Base-by-base conservation (phyloP, 2,888 invertebrate species). In the Brachylomia viminalis region DNA sequence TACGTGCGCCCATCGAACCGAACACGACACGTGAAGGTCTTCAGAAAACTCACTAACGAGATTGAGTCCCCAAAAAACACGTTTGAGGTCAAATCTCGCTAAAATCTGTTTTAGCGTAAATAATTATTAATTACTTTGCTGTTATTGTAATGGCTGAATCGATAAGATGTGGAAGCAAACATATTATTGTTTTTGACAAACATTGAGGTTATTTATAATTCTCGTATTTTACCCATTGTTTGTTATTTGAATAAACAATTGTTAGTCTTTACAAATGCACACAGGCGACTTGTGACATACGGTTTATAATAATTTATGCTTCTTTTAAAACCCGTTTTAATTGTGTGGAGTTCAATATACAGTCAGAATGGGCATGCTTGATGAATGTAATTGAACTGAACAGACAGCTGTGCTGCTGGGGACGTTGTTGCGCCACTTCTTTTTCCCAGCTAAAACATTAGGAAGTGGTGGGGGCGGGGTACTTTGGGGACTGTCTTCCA, bases 41-140 rank as follows among this genome's bases (percentile, higher is more conserved):
- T 69, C 20, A 7, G 45, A 68, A 77, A 61, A 45, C 15, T 72
- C 80, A n/a, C 68, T 79, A 69, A 80, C 68, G 58, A 79, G 72
- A 65, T 72, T 58, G 33, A 38, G 54, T 33, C 52, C 49, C 33
- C 17, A 42, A 72, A 70, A 80, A 66, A 47, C 56, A 73, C n/a
- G 61, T 80, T 74, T 47, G 56, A 52, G 66, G 61, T 62, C 33
- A 80, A 62, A 74, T 27, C 47, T 84, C 38, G 61, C 17, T 17
- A 15, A 84, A 80, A 80, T 74, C 58, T 65, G 62, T 59, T 58
- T 62, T 59, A n/a, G 45, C 27, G 42, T 70, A 66, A 79, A 66
- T 69, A 49, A 38, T 38, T 33, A 23, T 33, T 23, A 62, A 80
- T 80, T n/a, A 68, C n/a, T 84, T 62, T 42, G 49, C 56, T 66